phyloP scores from a whole-genome alignment of 1,140 invertebrate genomes.

The Drosophila takahashii region DNA sequence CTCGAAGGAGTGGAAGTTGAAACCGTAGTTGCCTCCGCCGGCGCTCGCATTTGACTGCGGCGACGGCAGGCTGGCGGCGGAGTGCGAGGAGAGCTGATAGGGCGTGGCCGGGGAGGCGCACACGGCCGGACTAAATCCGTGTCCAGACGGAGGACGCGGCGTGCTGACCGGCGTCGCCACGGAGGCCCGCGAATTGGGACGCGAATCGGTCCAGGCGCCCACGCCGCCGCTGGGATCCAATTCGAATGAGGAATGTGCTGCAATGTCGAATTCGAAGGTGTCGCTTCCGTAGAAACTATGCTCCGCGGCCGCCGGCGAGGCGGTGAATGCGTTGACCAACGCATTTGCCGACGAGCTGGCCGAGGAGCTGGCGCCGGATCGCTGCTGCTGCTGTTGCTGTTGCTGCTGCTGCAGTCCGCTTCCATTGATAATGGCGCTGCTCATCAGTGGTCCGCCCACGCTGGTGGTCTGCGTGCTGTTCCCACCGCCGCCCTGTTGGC shows the following conservation, averaged over 20 bases:
- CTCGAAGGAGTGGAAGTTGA: conserved; percentile 71
- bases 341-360: conserved; percentile 57
- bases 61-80: conserved; percentile 80
- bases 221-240: conserved; percentile 78
- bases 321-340: conserved; percentile 68
- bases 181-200: conserved; percentile 82
- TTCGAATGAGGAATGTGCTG: conserved; percentile 82
- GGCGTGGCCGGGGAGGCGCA: conserved; percentile 82
- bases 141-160: conserved; percentile 79
- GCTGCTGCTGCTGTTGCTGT: conserved; percentile 43
- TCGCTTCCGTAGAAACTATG: conserved; percentile 68
- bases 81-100: conserved; percentile 81
- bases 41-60: conserved; percentile 85
- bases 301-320: conserved; percentile 71
- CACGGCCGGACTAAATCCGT: conserved; percentile 83
- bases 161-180: conserved; percentile 83
- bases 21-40: conserved; percentile 68
- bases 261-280: conserved; percentile 81
- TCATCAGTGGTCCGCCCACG: conserved; percentile 88
- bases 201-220: conserved; percentile 77
- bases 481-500: conserved; percentile 47
- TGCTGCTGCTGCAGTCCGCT: conserved; percentile 84
- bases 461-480: conserved; percentile 70
- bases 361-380: conserved; percentile 75
- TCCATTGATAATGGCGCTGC: conserved; percentile 88